Evolutionary conservation across 2,797 vertebrate species (phyloP).

Genomic region (Yasuhikotakia modesta): DNA sequence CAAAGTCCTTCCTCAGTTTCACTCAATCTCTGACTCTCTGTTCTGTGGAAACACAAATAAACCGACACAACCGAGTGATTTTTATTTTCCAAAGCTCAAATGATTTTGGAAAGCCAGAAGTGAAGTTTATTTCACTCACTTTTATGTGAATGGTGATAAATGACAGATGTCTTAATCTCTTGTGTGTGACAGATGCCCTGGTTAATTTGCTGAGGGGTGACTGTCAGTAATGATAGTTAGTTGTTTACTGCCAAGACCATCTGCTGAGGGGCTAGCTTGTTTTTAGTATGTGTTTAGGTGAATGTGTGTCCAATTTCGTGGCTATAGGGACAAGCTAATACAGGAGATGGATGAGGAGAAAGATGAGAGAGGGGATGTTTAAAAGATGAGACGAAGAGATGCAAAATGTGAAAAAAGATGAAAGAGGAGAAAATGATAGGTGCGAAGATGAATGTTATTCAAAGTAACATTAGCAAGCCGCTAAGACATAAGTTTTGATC

Average conservation of each 20-base stretch:
- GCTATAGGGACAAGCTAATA: too few relatives aligned
- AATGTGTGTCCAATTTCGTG: too few relatives aligned
- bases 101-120: neutral
- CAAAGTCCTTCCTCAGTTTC: too few relatives aligned
- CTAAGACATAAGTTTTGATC: slow-evolving; percentile 5
- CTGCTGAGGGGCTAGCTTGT: neutral
- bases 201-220: neutral
- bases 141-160: neutral
- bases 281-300: slow-evolving; percentile 16
- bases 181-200: neutral
- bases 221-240: slow-evolving; percentile 27
- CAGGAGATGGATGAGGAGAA: slow-evolving; percentile 9
- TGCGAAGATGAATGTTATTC: slow-evolving; percentile 11
- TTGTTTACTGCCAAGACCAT: slow-evolving; percentile 9
- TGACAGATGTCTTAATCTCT: slow-evolving; percentile 20
- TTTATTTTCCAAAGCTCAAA: neutral
- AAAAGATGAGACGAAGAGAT: slow-evolving; percentile 28
- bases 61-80: too few relatives aligned
- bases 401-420: slow-evolving; percentile 7
- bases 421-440: slow-evolving; percentile 26
- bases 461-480: slow-evolving; percentile 13
- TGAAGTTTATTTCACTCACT: neutral
- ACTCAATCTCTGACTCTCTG: neutral
- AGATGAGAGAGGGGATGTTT: slow-evolving; percentile 7
- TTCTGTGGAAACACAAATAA: neutral